A percentile compares a stretch with the other conserved stretches of the same genome.
phyloP scores from a whole-genome alignment of 1,140 invertebrate species.

The Thaumetopoea pityocampa region DNA sequence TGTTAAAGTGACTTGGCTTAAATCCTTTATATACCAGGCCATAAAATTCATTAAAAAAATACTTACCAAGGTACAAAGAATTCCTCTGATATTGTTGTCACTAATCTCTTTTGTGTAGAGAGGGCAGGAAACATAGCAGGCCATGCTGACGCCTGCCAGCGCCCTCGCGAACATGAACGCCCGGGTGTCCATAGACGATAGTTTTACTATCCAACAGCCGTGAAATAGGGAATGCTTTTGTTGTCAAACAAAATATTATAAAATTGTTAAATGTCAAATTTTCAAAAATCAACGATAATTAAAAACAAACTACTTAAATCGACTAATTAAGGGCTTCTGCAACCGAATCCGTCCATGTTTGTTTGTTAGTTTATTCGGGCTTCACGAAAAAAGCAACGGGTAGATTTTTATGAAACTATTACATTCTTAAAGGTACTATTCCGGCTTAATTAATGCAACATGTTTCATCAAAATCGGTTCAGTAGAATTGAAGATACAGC shows the following conservation, averaged over 20 bases:
- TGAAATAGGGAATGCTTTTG: slow-evolving; percentile 15
- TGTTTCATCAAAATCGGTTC: too few relatives aligned
- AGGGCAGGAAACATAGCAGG: slow-evolving; percentile 48
- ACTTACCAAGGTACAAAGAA: slow-evolving; percentile 48
- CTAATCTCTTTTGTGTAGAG: slow-evolving; percentile 59
- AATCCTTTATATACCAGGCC: not conserved
- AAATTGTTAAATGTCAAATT: not conserved
- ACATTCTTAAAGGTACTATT: too few relatives aligned
- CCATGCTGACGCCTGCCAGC: slow-evolving; percentile 43
- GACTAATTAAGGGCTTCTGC: too few relatives aligned
- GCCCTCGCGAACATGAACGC: slow-evolving; percentile 43
- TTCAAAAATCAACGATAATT: too few relatives aligned
- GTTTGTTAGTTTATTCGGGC: too few relatives aligned
- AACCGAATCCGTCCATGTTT: too few relatives aligned
- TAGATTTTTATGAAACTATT: too few relatives aligned
- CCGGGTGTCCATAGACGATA: slow-evolving; percentile 40
- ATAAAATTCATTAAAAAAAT: not conserved
- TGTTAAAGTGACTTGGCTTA: too few relatives aligned
- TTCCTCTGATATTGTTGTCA: slow-evolving; percentile 42
- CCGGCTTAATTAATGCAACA: too few relatives aligned
- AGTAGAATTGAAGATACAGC: too few relatives aligned
- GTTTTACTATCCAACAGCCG: slow-evolving; percentile 44
- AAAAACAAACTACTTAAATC: too few relatives aligned
- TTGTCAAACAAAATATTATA: not conserved
- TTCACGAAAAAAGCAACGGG: too few relatives aligned